phyloP scores from a whole-genome alignment of 2,797 vertebrate genomes.

The Sebastes glaucus region DNA sequence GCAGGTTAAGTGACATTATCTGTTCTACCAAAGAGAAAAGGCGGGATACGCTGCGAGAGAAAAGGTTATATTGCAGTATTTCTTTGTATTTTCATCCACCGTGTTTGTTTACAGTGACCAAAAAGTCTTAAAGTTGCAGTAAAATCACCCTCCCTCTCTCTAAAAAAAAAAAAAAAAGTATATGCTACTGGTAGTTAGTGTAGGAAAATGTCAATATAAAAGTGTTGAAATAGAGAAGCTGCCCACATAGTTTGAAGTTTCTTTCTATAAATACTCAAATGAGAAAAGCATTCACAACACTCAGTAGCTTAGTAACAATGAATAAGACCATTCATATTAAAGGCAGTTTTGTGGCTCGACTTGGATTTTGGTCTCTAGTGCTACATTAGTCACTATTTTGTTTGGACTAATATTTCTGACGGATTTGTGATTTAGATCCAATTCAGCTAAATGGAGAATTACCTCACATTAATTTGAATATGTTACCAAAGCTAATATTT shows the following conservation, averaged over 20 bases:
- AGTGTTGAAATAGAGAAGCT: background rate
- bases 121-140: conserved; percentile 38
- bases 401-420: conserved; percentile 2
- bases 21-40: conserved; percentile 59
- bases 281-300: background rate
- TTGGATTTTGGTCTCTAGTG: background rate
- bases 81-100: conserved; percentile 16
- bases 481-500: conserved; percentile 12
- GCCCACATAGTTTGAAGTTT: background rate
- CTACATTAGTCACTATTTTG: background rate
- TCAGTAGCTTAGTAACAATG: background rate
- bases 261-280: background rate
- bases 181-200: conserved; percentile 1
- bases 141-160: background rate
- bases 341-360: background rate
- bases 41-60: conserved; percentile 4
- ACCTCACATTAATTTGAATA: conserved; percentile 2
- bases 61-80: conserved; percentile 1
- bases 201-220: background rate
- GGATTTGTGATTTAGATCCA: background rate
- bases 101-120: conserved; percentile 25
- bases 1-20: conserved; percentile 15
- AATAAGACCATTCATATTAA: background rate
- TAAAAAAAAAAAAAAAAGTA: background rate
- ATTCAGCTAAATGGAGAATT: conserved; percentile 1